Evolutionary conservation across 2,113 vertebrate genomes (phyloP).

Genomic region (Ammodramus savannarum): DNA sequence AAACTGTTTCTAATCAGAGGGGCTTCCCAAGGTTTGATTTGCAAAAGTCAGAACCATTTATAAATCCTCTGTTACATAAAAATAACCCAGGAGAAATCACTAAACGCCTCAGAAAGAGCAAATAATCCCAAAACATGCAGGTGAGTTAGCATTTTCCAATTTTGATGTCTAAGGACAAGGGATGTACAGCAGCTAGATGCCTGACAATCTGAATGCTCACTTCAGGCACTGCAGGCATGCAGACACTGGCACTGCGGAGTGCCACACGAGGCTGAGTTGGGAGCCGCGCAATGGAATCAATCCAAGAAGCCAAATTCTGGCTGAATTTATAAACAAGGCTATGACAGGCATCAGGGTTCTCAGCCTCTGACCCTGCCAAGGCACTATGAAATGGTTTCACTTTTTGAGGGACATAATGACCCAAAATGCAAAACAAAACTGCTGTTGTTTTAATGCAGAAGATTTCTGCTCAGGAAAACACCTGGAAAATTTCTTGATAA

Average conservation of each 20-base stretch:
- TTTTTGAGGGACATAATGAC: too few relatives aligned
- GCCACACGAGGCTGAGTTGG: accelerated
- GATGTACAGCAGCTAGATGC: not conserved
- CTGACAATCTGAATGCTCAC: not conserved
- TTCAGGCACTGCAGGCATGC: not conserved
- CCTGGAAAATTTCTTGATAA: not conserved
- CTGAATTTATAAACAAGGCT: not conserved
- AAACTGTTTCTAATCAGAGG: not conserved
- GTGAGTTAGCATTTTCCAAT: not conserved
- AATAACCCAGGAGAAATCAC: not conserved
- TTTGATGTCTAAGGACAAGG: not conserved
- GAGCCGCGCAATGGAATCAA: not conserved
- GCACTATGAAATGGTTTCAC: too few relatives aligned
- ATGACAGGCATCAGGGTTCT: not conserved
- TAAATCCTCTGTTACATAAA: not conserved
- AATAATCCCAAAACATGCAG: not conserved
- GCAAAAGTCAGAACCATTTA: not conserved
- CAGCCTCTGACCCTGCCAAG: not conserved
- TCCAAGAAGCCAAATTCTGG: not conserved
- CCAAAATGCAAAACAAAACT: not conserved
- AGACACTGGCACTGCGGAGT: accelerated
- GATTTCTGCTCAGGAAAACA: not conserved
- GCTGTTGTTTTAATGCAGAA: not conserved
- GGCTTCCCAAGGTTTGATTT: not conserved
- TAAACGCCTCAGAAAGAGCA: not conserved